These are phyloP conservation scores for Cyprinodon variegatus DNA, from an alignment of 2,113 vertebrate species.

Conservation along the genomic window DNA sequence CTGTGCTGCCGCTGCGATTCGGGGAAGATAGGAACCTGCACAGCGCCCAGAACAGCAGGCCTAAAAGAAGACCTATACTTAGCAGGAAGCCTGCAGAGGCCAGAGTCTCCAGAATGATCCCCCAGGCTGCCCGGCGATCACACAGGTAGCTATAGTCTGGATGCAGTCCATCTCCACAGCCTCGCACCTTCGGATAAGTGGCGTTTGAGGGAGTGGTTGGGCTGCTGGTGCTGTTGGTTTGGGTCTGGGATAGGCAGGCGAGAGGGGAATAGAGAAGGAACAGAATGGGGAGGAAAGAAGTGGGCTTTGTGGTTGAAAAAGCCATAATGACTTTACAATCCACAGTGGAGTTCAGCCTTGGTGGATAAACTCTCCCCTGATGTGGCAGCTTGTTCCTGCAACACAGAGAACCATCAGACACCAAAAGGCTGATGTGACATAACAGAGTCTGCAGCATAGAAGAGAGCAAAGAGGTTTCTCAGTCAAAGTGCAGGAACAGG, in stretches of 20 bases:
- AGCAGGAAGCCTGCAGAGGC: slow-evolving; percentile 81
- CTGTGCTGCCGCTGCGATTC: background rate
- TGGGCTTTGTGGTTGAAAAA: slow-evolving; percentile 11
- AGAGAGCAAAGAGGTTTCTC: slow-evolving; percentile 15
- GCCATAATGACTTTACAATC: slow-evolving; percentile 43
- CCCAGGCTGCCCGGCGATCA: slow-evolving; percentile 80
- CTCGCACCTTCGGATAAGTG: background rate
- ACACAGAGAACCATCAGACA: background rate
- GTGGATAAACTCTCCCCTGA: slow-evolving; percentile 21
- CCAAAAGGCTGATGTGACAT: background rate
- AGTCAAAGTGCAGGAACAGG: slow-evolving; percentile 30
- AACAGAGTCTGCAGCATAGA: slow-evolving; percentile 9
- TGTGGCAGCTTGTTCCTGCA: slow-evolving; percentile 32
- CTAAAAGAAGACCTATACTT: slow-evolving; percentile 78
- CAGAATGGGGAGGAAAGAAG: slow-evolving; percentile 23
- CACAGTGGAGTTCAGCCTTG: slow-evolving; percentile 5
- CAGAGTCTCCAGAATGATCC: slow-evolving; percentile 86
- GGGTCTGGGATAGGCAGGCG: slow-evolving; percentile 1
- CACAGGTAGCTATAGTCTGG: slow-evolving; percentile 83
- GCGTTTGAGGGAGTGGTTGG: slow-evolving; percentile 1
- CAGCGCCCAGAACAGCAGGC: slow-evolving; percentile 77
- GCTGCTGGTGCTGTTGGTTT: fast-evolving
- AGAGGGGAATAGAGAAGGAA: slow-evolving; percentile 18
- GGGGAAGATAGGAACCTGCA: slow-evolving; percentile 61
- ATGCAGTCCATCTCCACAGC: slow-evolving; percentile 53